Evolutionary conservation across 2,113 vertebrate species (phyloP).

Genomic region (Rousettus leschenaultii): DNA sequence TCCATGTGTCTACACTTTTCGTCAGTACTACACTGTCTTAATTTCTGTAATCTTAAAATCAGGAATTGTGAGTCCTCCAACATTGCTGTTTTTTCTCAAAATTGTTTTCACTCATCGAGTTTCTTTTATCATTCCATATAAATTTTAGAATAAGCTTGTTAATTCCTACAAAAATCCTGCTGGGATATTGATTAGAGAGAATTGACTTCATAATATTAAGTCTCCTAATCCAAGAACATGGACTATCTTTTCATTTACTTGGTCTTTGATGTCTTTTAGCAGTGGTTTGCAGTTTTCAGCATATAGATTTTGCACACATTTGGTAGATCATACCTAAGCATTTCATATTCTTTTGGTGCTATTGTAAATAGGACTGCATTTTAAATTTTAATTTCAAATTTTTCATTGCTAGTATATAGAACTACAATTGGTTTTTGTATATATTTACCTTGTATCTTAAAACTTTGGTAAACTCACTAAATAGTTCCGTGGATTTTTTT

Average conservation of each 20-base stretch:
- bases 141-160: not conserved
- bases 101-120: not conserved
- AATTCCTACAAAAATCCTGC: not conserved
- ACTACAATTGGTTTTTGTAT: not conserved
- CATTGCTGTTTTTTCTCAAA: not conserved
- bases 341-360: not conserved
- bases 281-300: not conserved
- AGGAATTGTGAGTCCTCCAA: not conserved
- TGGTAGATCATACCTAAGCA: not conserved
- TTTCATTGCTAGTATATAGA: not conserved
- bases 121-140: not conserved
- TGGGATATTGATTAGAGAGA: not conserved
- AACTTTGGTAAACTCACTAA: not conserved
- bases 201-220: not conserved
- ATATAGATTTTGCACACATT: not conserved
- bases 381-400: not conserved
- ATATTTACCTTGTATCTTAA: not conserved
- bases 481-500: not conserved
- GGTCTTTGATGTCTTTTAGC: not conserved
- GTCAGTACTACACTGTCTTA: not conserved
- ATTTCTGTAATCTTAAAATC: not conserved
- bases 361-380: not conserved
- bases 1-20: not conserved
- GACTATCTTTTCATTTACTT: not conserved
- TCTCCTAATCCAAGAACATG: not conserved